phyloP scores from a whole-genome alignment of 2,113 vertebrate species.

The Megaleporinus macrocephalus region DNA sequence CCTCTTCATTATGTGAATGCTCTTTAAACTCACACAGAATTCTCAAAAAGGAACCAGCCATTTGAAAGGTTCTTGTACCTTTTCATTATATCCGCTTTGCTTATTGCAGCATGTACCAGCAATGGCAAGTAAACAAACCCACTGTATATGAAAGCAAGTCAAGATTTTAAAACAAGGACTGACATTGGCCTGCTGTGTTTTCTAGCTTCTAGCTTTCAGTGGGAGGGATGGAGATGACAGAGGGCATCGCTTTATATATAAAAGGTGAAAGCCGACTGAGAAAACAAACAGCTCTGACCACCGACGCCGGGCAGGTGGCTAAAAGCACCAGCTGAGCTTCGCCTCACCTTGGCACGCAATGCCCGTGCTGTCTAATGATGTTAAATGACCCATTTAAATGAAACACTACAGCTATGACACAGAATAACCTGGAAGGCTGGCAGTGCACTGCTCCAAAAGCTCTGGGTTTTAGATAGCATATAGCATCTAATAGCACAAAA shows the following conservation, averaged over 20 bases:
- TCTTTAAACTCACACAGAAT: too few relatives aligned
- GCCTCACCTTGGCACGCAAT: neutral
- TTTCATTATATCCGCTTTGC: too few relatives aligned
- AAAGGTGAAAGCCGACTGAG: constrained; percentile 9
- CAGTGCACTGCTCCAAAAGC: neutral
- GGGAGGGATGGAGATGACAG: constrained; percentile 6
- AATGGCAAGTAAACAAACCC: neutral
- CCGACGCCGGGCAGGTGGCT: constrained; percentile 32
- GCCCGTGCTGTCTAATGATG: constrained; percentile 37
- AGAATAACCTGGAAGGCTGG: constrained; percentile 18
- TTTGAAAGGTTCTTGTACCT: too few relatives aligned
- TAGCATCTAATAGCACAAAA: neutral
- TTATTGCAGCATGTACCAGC: too few relatives aligned
- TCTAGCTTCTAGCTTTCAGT: neutral
- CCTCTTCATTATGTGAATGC: too few relatives aligned
- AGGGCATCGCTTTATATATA: neutral
- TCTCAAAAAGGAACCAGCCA: too few relatives aligned
- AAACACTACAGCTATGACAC: constrained; percentile 31
- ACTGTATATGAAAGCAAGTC: neutral
- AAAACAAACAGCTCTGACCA: constrained; percentile 16
- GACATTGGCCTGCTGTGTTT: neutral
- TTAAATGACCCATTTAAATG: constrained; percentile 51
- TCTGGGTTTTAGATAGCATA: neutral
- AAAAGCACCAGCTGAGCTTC: constrained; percentile 37
- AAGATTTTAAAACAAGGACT: neutral